Evolutionary conservation across 2,797 vertebrate species (phyloP).

Genomic region (Kryptolebias ocellatus): DNA sequence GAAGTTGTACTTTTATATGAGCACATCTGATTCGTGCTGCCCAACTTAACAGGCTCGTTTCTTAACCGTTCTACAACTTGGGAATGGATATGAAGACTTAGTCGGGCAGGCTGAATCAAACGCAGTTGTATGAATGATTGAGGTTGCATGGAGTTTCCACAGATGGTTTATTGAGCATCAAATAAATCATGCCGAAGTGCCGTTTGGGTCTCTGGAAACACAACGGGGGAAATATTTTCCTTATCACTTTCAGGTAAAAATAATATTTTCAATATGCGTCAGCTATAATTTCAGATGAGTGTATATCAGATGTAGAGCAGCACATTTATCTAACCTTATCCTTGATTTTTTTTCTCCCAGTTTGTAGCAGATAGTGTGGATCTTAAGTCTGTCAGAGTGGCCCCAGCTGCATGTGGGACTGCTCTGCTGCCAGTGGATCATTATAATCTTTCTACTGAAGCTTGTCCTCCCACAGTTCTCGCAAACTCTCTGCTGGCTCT

Average conservation of each 20-base stretch:
- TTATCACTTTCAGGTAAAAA: slow-evolving; percentile 31
- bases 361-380: slow-evolving; percentile 11
- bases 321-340: slow-evolving; percentile 25
- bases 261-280: slow-evolving; percentile 13
- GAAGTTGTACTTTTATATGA: slow-evolving; percentile 29
- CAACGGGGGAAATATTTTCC: slow-evolving; percentile 42
- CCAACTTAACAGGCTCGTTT: slow-evolving; percentile 22
- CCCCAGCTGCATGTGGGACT: slow-evolving; percentile 45
- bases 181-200: slow-evolving; percentile 41
- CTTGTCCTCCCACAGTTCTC: slow-evolving; percentile 47
- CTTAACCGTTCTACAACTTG: slow-evolving; percentile 5
- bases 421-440: slow-evolving; percentile 45
- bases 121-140: slow-evolving; percentile 64
- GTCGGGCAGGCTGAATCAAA: slow-evolving; percentile 64
- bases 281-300: slow-evolving; percentile 36
- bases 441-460: slow-evolving; percentile 38
- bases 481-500: slow-evolving; percentile 24
- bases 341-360: slow-evolving; percentile 20
- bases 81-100: slow-evolving; percentile 7
- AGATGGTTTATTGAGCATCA: slow-evolving; percentile 30
- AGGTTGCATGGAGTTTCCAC: slow-evolving; percentile 44
- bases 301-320: slow-evolving; percentile 7
- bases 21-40: slow-evolving; percentile 64
- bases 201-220: slow-evolving; percentile 30
- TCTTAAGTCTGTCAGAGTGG: slow-evolving; percentile 39